Conservation (phyloP, 2,888 invertebrate genomes). For the Coelopa pilipes region DNA sequence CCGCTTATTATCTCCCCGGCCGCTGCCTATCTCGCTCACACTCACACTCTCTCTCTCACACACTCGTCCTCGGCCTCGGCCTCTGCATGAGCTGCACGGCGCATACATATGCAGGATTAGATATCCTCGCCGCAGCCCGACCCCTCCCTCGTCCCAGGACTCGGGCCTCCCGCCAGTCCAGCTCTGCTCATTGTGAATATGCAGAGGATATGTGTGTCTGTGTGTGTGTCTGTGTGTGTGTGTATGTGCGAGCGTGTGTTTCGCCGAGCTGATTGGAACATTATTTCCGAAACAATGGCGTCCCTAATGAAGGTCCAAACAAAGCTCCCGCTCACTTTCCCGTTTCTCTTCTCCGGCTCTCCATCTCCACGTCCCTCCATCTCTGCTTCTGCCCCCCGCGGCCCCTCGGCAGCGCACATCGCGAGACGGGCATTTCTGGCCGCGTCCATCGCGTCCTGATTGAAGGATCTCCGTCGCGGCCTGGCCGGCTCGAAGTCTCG, state of each 20-base stretch:
- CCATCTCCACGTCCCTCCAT: too few species aligned
- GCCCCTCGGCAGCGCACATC: not conserved
- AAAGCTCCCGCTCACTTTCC: not conserved
- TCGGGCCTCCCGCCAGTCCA: too few species aligned
- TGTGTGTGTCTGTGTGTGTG: not conserved
- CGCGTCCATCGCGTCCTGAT: not conserved
- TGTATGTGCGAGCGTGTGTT: conserved; percentile 3
- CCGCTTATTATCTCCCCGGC: conserved; percentile 3
- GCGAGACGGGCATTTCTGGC: not conserved
- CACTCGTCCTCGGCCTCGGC: not conserved
- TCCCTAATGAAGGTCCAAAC: conserved; percentile 29
- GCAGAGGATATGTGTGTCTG: not conserved
- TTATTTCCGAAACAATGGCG: conserved; percentile 31
- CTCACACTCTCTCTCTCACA: not conserved
- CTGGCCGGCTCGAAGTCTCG: too few species aligned
- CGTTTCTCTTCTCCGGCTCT: too few species aligned
- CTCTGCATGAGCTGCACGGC: not conserved
- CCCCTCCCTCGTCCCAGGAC: too few species aligned
- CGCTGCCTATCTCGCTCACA: not conserved
- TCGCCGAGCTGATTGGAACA: conserved; percentile 25
- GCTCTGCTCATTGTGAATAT: not conserved
- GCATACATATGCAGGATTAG: conserved; percentile 20
- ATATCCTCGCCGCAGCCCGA: conserved; percentile 9
- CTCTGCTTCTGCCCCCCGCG: too few species aligned
- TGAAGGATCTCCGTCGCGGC: not conserved